Percentiles rank a stretch among this genome's conserved stretches.
These are phyloP conservation scores for Solenopsis invicta DNA, from an alignment of 1,140 invertebrate species.

Conservation along the genomic window DNA sequence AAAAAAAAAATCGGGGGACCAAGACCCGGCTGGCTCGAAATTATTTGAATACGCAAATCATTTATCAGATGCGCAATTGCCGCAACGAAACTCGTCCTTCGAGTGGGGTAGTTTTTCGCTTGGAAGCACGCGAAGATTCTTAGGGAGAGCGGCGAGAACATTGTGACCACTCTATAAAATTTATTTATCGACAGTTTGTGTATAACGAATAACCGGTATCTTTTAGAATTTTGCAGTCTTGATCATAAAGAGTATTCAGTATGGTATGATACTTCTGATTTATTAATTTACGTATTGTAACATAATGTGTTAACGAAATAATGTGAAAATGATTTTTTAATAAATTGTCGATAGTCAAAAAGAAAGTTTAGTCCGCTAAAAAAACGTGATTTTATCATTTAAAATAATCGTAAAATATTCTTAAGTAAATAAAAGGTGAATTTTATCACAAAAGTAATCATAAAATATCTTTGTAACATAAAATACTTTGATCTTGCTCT, in stretches of 20 bases:
- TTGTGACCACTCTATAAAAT: conserved; percentile 50
- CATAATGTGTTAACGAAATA: too few species aligned
- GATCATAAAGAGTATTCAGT: background rate
- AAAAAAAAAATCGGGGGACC: conserved; percentile 65
- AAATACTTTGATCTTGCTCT: background rate
- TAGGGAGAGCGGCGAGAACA: conserved; percentile 32
- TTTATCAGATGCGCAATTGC: conserved; percentile 84
- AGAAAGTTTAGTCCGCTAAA: background rate
- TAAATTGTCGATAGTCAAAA: background rate
- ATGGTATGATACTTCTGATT: background rate
- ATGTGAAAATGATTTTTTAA: background rate
- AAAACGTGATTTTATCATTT: background rate
- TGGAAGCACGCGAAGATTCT: conserved; percentile 62
- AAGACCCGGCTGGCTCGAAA: conserved; percentile 83
- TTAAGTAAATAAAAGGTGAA: too few species aligned
- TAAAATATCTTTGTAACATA: too few species aligned
- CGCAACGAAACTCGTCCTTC: conserved; percentile 81
- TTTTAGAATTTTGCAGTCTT: conserved; percentile 8
- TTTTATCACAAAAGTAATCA: too few species aligned
- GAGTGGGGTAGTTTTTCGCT: conserved; percentile 79
- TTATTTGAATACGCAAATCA: conserved; percentile 85
- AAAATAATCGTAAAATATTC: background rate
- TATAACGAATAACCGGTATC: conserved; percentile 45
- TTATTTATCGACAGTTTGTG: conserved; percentile 41
- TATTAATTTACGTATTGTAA: background rate